Evolutionary conservation across 1,140 invertebrate genomes (phyloP), one percentile per base, ranked within the genome.

Genomic region (Temnothorax nylanderi): DNA sequence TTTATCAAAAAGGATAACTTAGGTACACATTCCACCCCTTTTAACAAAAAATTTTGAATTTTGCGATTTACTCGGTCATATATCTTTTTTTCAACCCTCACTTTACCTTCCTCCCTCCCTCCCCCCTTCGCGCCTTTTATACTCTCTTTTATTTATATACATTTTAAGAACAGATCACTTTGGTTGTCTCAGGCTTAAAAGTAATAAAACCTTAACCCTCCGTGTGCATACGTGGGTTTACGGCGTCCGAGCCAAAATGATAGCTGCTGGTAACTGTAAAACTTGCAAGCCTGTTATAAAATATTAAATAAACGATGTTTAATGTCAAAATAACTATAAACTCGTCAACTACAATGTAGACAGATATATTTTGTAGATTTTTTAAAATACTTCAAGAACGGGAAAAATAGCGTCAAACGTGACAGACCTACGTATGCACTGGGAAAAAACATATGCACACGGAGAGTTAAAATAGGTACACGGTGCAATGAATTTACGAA

Each of bases 21-120:
- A n/a, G n/a, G n/a, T 91, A 90, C 90, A 72, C 77, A 49, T 72
- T 71, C 74, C 21, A 88, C 89, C 34, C 49, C 69, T 54, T 26
- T 26, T 65, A 58, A 94, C 93, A 92, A 93, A 69, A 93, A 95
- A 95, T 95, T 95, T 95, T 92, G 94, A 95, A 95, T 95, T 95
- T 95, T 93, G 93, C 94, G 93, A 93, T 92, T 91, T 85, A 74
- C 51, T 72, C 64, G 54, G 26, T 89, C 64, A 13, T 34, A 44
- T 37, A 84, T 74, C 69, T 86, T 81, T 67, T 21, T 44, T 34
- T 41, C 32, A 18, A 44, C 49, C 58, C 64, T 37, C n/a, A 44
- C 51, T 13, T 16, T 44, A 26, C 18, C 13, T 26, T 65, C 26
- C 26, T 26, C 26, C 26, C 26, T 26, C 26, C 26, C 26, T 26